Base-by-base conservation (phyloP, 2,888 invertebrate genomes). In the Drymonia ruficornis region DNA sequence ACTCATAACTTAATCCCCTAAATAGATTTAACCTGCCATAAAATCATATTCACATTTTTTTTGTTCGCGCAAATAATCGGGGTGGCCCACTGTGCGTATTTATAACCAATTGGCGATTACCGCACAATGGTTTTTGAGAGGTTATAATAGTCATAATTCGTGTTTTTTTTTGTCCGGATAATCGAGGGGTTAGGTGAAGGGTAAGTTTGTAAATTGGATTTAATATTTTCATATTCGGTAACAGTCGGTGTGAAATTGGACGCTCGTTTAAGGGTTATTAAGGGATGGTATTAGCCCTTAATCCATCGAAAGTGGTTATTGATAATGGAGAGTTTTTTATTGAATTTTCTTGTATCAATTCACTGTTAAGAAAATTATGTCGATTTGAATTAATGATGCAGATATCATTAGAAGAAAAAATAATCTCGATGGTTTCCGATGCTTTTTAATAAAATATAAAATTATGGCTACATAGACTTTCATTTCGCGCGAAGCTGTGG, bases 11-110 rank as follows among this genome's bases (percentile, higher is more conserved):
- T 91, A 91, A 92, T 92, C 91, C 91, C 86, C 83, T 83, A 90
- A 91, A 91, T 90, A 87, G 87, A 89, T 87, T 89, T 89, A 91
- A 92, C 91, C 87, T 91, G 90, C 86, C 89, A 90, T 91, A 86
- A 91, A 91, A 91, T 91, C 89, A 89, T 89, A 89, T 87, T 85
- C 84, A 74, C 70, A 74, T 82, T 86, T 86, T 86, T 84, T 86
- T 85, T 83, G 79, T 74, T 67, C 64, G 73, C 62, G 78, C 84
- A 86, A 87, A 88, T 78, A 81, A 75, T 78, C 84, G 83, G 89
- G 90, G 89, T 86, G 72, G 76, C 68, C 70, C 82, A 80, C 79
- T 78, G 82, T 78, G 82, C 76, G 78, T 79, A 84, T 85, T 87
- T 84, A 83, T 80, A 86, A 76, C 80, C 76, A 77, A 83, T 83